Evolutionary conservation across 1,140 invertebrate species (phyloP), one percentile per base, ranked within the genome.

Genomic region (Heliothis subflexa): DNA sequence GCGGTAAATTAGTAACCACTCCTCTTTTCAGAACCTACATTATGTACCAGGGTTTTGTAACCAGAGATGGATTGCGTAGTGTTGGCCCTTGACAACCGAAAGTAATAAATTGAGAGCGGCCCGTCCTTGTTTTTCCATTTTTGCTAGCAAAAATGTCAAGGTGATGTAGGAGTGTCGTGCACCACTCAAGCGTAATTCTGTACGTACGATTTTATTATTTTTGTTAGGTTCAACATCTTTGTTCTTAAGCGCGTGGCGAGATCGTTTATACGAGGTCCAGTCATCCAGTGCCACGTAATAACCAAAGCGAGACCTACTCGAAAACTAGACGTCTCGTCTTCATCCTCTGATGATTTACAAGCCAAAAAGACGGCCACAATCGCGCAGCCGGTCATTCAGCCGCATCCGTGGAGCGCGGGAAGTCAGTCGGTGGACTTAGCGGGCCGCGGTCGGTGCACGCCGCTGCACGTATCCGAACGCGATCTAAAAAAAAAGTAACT

Each of bases 301-400:
- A 75, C 47, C 59, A 47, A 52, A 75, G 40, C 33, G 73, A 52
- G 55, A 16, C 49, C 14, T 52, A 49, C 25, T 52, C 47, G 13
- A 59, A 47, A 52, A 75, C 73, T 75, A 64, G 73, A 75, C 73
- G 73, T 47, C 59, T 64, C 47, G 73, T 75, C 73, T 64, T 74
- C 71, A 14, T 5, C 57, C 18, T 47, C 52, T 75, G 21, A 52
- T 64, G 45, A 64, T 75, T 75, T 75, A 64, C 25, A 47, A 75
- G 73, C 57, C 59, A 75, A 62, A 59, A 75, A 75, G 73, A 64
- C 73, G 73, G 59, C 59, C 73, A 73, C 71, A 40, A 13, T 50
- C 49, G 59, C 47, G 28, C 47, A 50, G 73, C 59, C 57, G 73
- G 73, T 64, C 73, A 75, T 75, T 75, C 73, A 59, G 73, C 47